Evolutionary conservation across 2,113 vertebrate genomes (phyloP).

Genomic region (Cettia cetti): DNA sequence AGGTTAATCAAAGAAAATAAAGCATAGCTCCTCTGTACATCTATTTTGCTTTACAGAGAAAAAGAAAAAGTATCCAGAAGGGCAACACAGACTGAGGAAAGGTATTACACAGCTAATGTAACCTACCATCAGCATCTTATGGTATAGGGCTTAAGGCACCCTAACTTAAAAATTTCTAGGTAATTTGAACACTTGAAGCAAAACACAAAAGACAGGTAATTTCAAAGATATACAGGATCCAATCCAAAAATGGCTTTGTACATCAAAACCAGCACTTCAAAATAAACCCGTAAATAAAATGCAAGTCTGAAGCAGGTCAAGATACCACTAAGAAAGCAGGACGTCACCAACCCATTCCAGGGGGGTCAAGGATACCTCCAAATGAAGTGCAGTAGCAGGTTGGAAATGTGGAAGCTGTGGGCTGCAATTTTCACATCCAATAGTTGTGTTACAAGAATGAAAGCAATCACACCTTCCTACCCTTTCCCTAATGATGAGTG

Average conservation of each 20-base stretch:
- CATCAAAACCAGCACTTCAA: background rate
- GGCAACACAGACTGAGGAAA: background rate
- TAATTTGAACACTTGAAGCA: conserved; percentile 8
- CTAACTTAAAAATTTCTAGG: background rate
- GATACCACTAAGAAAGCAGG: background rate
- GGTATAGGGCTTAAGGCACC: background rate
- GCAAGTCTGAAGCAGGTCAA: background rate
- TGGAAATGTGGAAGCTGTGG: background rate
- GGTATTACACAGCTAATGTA: background rate
- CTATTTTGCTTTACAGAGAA: background rate
- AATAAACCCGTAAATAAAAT: conserved; percentile 3
- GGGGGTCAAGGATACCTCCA: background rate
- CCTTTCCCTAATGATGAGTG: background rate
- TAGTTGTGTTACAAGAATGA: background rate
- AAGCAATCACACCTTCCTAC: background rate
- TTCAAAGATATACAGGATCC: conserved; percentile 36
- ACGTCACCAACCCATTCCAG: background rate
- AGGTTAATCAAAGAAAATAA: background rate
- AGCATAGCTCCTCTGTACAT: background rate
- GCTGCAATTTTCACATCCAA: background rate
- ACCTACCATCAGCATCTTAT: background rate
- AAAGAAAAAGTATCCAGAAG: background rate
- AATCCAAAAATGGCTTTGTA: conserved; percentile 8
- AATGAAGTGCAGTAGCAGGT: background rate
- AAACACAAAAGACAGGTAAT: conserved; percentile 34